Base-by-base conservation (phyloP, 2,888 invertebrate genomes). In the Leptopterna dolabrata region DNA sequence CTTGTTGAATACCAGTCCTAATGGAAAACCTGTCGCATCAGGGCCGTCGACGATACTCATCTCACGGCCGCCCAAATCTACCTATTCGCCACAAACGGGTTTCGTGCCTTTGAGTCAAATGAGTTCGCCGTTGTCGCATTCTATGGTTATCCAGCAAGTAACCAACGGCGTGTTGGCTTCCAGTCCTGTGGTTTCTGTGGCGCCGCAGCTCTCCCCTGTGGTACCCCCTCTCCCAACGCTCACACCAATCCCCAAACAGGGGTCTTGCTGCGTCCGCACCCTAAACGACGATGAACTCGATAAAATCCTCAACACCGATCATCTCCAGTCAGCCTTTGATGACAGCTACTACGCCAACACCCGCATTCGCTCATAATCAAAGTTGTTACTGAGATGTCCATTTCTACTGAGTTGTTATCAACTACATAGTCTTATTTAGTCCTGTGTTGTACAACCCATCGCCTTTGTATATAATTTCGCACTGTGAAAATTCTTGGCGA, bases 341-440 rank as follows among this genome's bases (percentile, higher is more conserved):
- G 78, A 41, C 45, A 78, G 78, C 45, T 78, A 78, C 45, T 78
- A 36, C 45, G 36, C 78, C 41, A 78, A 78, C 41, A 78, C 63
- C 9, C 63, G 63, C 13, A 63, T 63, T 63, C 63, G 63, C 63
- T 24, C 63, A 7, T 63, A 63, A 27, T 63, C 63, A 16, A 14
- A 51, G 45, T 11, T 45, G 45, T 16, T 6, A 16, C 16, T 14
- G 45, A 45, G 45, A 14, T 45, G 45, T 45, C 45, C 11, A 45
- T 45, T 45, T 45, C 14, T 45, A 11, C 11, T 45, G 45, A 11
- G 9, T 6, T 9, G 45, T 45, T 45, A 45, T 16, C 11, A 45
- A 9, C 45, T 16, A 4, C 16, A 6, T 45, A 45, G 45, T 45
- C 45, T 45, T 45, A 45, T 16, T 1, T 45, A 45, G 45, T 6